phyloP scores from a whole-genome alignment of 2,113 vertebrate species.

The Cephalopholis sonnerati region DNA sequence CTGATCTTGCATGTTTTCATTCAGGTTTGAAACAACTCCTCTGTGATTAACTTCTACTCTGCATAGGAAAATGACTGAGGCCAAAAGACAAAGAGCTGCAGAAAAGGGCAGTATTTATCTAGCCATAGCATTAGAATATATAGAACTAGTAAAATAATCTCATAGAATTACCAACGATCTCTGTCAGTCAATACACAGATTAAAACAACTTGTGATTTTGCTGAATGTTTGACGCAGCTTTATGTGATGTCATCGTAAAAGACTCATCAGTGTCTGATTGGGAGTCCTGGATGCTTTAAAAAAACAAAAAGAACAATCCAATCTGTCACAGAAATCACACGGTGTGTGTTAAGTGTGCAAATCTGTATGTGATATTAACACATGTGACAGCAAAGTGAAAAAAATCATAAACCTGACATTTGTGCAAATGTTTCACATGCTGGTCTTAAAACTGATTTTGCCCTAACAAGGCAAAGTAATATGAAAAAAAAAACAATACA shows the following conservation, averaged over 20 bases:
- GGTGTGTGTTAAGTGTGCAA: constrained; percentile 17
- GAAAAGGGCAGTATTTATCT: constrained; percentile 46
- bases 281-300: background rate
- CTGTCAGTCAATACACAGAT: constrained; percentile 22
- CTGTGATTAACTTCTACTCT: constrained; percentile 34
- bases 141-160: constrained; percentile 44
- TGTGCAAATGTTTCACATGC: constrained; percentile 52
- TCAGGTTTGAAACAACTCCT: constrained; percentile 19
- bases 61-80: constrained; percentile 50
- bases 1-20: constrained; percentile 52
- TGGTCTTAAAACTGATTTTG: constrained; percentile 38
- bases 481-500: constrained; percentile 3
- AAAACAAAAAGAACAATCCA: background rate
- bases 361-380: constrained; percentile 20
- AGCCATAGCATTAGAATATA: constrained; percentile 47
- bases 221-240: constrained; percentile 8
- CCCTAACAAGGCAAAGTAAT: constrained; percentile 15
- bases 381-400: constrained; percentile 8
- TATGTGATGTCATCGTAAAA: background rate
- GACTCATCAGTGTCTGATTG: background rate
- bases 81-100: constrained; percentile 50
- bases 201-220: constrained; percentile 9
- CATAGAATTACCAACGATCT: constrained; percentile 37
- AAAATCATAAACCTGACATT: constrained; percentile 1
- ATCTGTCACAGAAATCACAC: background rate